phyloP scores from a whole-genome alignment of 2,797 vertebrate species.

The Sebastes hubbsi region DNA sequence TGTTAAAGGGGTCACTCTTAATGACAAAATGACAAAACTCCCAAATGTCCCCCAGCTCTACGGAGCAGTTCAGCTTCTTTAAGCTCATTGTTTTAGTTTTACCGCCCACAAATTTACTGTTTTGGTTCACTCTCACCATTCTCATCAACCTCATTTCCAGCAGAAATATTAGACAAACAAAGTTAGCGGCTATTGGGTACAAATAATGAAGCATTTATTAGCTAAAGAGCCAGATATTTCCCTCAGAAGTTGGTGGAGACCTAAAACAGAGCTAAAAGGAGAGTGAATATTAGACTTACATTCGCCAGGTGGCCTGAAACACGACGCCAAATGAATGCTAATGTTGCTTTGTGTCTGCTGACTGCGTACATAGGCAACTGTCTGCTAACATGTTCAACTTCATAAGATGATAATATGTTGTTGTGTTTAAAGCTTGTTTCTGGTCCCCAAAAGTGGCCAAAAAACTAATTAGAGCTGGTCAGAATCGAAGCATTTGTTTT shows the following conservation, averaged over 20 bases:
- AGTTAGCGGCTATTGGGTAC: rapidly evolving
- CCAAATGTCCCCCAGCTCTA: background rate
- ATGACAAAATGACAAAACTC: background rate
- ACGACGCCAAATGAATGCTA: background rate
- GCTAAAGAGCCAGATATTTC: background rate
- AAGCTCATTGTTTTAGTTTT: background rate
- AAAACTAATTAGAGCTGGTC: background rate
- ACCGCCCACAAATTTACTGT: background rate
- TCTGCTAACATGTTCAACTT: background rate
- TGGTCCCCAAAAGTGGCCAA: background rate
- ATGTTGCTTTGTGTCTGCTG: background rate
- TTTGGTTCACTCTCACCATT: background rate
- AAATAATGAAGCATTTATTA: background rate
- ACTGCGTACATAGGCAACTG: background rate
- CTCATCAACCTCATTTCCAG: background rate
- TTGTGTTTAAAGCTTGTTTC: background rate
- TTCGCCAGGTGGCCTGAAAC: background rate
- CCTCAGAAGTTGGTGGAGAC: background rate
- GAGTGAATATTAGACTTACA: background rate
- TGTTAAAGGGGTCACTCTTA: background rate
- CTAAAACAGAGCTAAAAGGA: background rate
- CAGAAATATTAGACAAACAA: background rate
- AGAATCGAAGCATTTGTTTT: background rate
- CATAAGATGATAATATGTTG: background rate
- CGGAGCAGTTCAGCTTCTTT: background rate